Base-by-base conservation (phyloP, 1,140 invertebrate genomes). In the Drosophila pectinifera region DNA sequence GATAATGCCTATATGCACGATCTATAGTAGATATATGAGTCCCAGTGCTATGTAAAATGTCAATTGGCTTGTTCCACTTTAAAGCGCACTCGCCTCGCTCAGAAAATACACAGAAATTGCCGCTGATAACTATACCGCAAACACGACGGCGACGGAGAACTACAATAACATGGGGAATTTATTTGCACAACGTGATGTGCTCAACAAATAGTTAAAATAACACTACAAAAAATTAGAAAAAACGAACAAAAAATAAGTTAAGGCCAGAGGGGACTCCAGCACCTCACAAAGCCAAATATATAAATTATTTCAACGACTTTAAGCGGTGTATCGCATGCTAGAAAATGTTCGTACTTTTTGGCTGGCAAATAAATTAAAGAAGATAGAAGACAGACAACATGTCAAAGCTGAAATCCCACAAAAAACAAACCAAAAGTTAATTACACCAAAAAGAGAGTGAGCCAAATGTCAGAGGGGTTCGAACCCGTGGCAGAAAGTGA, bases 1-100 rank as follows among this genome's bases (percentile, higher is more conserved):
- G 39, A 58, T 38, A 43, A 28, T 43, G 10, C 22, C 11, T 48
- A 36, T 38, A 20, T 16, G 39, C 34, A 38, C 24, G 18, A 67
- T 64, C 18, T 64, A 31, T 24, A 22, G 5, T 36, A 53, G 20
- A 31, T 46, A 26, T 26, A 78, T 18, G 6, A 61, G 67, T 31
- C 46, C 28, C 43, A 48, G 34, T 67, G 56, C 45, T 76, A 76
- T 67, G 80, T 76, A 80, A 83, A 80, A 67, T 85, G 73, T 16
- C 82, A 85, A 85, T 85, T 85, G 81, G 38, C 73, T 64, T 86
- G 78, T 49, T 69, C 82, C 63, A 81, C 68, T 85, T 79, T 62
- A 57, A 58, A 84, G 72, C 73, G 38, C 49, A 68, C 20, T 48
- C 49, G 18, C 31, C 24, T 54, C 20, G 28, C 42, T 46, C 56